A percentile compares a stretch with the other conserved stretches of the same genome.
These are phyloP conservation scores for Chaenogobius annularis DNA, from an alignment of 2,113 vertebrate genomes.

Conservation along the genomic window DNA sequence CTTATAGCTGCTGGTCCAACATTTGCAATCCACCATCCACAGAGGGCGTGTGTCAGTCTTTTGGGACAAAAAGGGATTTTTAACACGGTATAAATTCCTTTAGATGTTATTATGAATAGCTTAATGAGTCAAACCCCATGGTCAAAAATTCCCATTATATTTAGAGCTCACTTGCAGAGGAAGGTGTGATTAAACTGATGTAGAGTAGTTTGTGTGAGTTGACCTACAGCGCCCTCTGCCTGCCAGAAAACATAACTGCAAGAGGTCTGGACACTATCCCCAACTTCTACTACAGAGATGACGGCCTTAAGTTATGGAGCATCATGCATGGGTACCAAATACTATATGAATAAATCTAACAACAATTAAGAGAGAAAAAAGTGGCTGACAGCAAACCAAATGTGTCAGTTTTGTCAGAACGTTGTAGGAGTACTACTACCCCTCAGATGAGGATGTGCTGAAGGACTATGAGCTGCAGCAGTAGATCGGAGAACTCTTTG, in stretches of 20 bases:
- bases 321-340: slow-evolving; percentile 38
- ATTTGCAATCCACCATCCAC: slow-evolving; percentile 29
- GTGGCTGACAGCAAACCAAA: neutral
- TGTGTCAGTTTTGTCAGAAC: slow-evolving; percentile 69
- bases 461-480: slow-evolving; percentile 79
- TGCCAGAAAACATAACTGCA: slow-evolving; percentile 55
- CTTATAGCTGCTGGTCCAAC: slow-evolving; percentile 41
- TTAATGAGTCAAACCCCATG: neutral
- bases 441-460: slow-evolving; percentile 39
- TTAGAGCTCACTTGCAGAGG: slow-evolving; percentile 42
- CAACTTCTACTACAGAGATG: slow-evolving; percentile 63
- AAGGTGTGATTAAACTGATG: slow-evolving; percentile 40
- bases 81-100: neutral
- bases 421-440: slow-evolving; percentile 57
- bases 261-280: slow-evolving; percentile 52
- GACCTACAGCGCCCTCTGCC: slow-evolving; percentile 59
- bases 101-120: neutral
- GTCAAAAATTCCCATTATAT: neutral
- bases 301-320: slow-evolving; percentile 56
- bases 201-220: slow-evolving; percentile 4
- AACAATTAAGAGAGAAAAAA: neutral
- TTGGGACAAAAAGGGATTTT: slow-evolving; percentile 17
- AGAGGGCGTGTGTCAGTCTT: rapidly evolving
- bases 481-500: slow-evolving; percentile 81
- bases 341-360: neutral